Conservation (phyloP, 2,888 invertebrate species). For the Nineta flava region DNA sequence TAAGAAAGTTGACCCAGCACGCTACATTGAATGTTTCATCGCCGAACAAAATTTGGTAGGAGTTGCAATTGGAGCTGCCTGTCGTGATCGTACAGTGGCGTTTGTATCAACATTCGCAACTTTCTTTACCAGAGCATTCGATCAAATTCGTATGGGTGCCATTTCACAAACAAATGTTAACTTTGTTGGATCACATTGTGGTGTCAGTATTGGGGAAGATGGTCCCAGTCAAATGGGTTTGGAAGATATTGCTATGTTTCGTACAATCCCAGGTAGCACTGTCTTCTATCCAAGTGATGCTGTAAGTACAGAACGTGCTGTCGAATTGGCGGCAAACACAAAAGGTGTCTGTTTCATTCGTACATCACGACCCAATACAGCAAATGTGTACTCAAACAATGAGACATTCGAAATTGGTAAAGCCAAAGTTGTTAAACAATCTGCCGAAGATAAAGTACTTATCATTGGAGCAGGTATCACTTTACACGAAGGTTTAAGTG, state of each 20-base stretch:
- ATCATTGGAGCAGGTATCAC: slow-evolving; percentile 91
- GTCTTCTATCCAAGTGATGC: slow-evolving; percentile 82
- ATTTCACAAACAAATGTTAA: slow-evolving; percentile 97
- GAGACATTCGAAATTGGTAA: slow-evolving; percentile 69
- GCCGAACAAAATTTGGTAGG: slow-evolving; percentile 98
- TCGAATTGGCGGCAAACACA: slow-evolving; percentile 91
- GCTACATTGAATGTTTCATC: slow-evolving; percentile 96
- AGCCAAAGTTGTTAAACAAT: slow-evolving; percentile 63
- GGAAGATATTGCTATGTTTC: slow-evolving; percentile 95
- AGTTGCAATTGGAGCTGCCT: slow-evolving; percentile 88
- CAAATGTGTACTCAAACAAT: slow-evolving; percentile 72
- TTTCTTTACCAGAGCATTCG: slow-evolving; percentile 91
- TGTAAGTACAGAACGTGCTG: slow-evolving; percentile 84
- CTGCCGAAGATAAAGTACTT: slow-evolving; percentile 61
- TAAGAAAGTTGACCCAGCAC: slow-evolving; percentile 49
- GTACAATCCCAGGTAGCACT: slow-evolving; percentile 69
- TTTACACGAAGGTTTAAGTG: slow-evolving; percentile 74
- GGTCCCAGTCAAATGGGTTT: slow-evolving; percentile 99
- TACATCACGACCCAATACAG: slow-evolving; percentile 82
- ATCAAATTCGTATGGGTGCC: slow-evolving; percentile 99
- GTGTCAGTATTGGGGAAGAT: slow-evolving; percentile 96
- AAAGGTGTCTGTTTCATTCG: slow-evolving; percentile 91
- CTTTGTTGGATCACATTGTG: slow-evolving; percentile 93
- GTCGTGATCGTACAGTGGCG: slow-evolving; percentile 80
- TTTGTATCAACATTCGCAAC: slow-evolving; percentile 97